A percentile compares a stretch with the other conserved stretches of the same genome.
phyloP scores from a whole-genome alignment of 2,888 invertebrate genomes.

The Archips crataeganus region DNA sequence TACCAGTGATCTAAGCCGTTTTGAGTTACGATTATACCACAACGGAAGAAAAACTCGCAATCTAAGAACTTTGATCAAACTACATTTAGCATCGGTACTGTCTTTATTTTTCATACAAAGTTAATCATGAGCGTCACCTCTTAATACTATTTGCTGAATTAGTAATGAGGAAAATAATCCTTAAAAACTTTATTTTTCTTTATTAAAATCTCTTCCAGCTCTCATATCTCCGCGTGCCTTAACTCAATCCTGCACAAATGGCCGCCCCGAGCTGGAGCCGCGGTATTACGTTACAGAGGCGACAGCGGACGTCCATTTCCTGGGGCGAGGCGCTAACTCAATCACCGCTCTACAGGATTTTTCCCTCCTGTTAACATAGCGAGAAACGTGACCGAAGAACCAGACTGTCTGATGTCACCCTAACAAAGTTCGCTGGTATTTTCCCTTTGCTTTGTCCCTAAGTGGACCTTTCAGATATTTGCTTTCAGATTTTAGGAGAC shows the following conservation, averaged over 20 bases:
- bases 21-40: no score
- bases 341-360: constrained; percentile 72
- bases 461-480: constrained; percentile 42
- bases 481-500: constrained; percentile 33
- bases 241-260: constrained; percentile 73
- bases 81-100: no score
- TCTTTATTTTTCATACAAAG: no score
- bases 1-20: no score
- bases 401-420: constrained; percentile 55
- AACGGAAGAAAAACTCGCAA: no score
- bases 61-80: no score
- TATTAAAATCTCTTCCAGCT: constrained; percentile 20
- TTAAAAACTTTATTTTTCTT: neutral
- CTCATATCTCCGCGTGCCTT: constrained; percentile 45
- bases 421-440: constrained; percentile 61
- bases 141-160: no score
- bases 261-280: constrained; percentile 54
- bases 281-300: constrained; percentile 75
- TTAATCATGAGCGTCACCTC: no score
- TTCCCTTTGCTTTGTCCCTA: constrained; percentile 49
- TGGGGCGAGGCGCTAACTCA: constrained; percentile 72
- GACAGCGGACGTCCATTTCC: constrained; percentile 75
- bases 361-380: constrained; percentile 58
- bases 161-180: no score
- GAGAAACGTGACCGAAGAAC: constrained; percentile 55